Conservation (phyloP, 2,113 vertebrate genomes). For the Cnemophilus loriae region DNA sequence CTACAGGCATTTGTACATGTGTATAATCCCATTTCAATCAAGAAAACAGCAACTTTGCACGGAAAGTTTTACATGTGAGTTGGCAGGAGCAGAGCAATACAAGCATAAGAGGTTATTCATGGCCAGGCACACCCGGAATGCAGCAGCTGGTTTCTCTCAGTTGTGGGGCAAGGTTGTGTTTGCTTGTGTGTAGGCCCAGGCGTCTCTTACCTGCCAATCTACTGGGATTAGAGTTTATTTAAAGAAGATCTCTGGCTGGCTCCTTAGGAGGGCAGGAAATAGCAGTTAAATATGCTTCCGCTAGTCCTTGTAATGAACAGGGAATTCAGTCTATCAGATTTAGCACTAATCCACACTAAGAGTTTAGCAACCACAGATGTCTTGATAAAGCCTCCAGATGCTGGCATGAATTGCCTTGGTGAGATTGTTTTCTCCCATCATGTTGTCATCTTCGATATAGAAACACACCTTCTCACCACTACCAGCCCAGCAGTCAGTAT, state of each 20-base stretch:
- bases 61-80: not conserved
- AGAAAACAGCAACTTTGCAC: not conserved
- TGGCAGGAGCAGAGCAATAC: not conserved
- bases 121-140: not conserved
- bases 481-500: not conserved
- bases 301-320: not conserved
- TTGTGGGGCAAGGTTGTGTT: not conserved
- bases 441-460: not conserved
- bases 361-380: not conserved
- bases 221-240: slow-evolving; percentile 21
- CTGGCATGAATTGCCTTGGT: not conserved
- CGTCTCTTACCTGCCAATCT: not conserved
- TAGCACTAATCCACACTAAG: not conserved
- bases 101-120: not conserved
- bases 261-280: not conserved
- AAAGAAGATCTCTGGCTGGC: not conserved
- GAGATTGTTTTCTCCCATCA: not conserved
- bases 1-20: not conserved
- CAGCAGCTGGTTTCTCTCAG: not conserved
- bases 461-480: not conserved
- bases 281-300: not conserved
- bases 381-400: not conserved
- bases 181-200: not conserved
- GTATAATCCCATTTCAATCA: not conserved
- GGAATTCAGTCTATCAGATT: not conserved